Percentiles rank a stretch among this genome's conserved stretches.
Conservation (phyloP, 2,888 invertebrate species). For the Nymphalis polychloros region DNA sequence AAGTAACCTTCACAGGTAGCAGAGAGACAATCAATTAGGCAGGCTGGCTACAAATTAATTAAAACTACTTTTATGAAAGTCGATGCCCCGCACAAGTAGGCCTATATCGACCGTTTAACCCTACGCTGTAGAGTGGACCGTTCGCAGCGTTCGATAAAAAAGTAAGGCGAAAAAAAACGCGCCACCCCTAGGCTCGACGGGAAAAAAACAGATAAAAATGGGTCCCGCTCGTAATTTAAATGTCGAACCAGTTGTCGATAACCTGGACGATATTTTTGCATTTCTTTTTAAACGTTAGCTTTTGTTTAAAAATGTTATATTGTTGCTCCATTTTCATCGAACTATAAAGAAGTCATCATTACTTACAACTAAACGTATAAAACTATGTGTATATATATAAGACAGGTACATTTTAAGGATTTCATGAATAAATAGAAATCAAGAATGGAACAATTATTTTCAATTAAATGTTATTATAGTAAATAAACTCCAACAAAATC, state of each 20-base stretch:
- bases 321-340: background rate
- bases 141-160: slow-evolving; percentile 56
- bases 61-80: slow-evolving; percentile 41
- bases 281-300: slow-evolving; percentile 38
- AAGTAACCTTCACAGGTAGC: slow-evolving; percentile 19
- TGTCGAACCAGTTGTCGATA: slow-evolving; percentile 73
- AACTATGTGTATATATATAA: too few relatives aligned
- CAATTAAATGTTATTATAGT: too few relatives aligned
- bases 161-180: slow-evolving; percentile 63
- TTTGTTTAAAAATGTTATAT: slow-evolving; percentile 14
- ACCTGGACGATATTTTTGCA: slow-evolving; percentile 54
- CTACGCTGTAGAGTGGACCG: slow-evolving; percentile 60
- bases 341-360: background rate
- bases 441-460: too few relatives aligned
- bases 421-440: too few relatives aligned
- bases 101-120: slow-evolving; percentile 68
- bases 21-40: slow-evolving; percentile 35
- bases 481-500: too few relatives aligned
- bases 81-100: slow-evolving; percentile 46
- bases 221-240: slow-evolving; percentile 77
- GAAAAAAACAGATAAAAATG: slow-evolving; percentile 76
- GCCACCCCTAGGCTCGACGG: slow-evolving; percentile 75
- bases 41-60: slow-evolving; percentile 37
- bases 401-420: too few relatives aligned
- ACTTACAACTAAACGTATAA: background rate